A percentile compares a stretch with the other conserved stretches of the same genome.
phyloP scores from a whole-genome alignment of 2,797 vertebrate species.

The Dryobates pubescens region DNA sequence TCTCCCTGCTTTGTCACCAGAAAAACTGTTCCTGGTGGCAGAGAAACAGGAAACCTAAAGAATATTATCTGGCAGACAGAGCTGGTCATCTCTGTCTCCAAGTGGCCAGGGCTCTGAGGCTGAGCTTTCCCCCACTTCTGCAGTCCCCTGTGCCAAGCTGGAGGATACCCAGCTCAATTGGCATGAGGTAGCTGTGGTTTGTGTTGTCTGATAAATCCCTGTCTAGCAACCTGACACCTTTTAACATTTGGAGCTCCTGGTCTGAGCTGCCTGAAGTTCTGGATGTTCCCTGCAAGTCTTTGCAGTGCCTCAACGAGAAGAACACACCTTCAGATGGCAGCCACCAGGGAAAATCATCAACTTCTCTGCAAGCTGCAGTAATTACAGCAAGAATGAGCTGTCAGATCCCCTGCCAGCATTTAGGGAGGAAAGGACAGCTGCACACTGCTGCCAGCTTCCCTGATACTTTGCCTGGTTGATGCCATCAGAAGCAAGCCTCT shows the following conservation, averaged over 20 bases:
- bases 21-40: neutral
- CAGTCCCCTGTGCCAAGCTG: fast-evolving
- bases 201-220: neutral
- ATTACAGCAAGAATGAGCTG: neutral
- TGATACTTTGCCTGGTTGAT: neutral
- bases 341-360: neutral
- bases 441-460: neutral
- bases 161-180: neutral
- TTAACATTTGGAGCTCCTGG: neutral
- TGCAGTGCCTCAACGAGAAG: neutral
- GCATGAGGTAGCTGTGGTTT: neutral
- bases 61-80: neutral
- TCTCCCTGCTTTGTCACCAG: neutral
- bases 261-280: neutral
- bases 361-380: neutral
- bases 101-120: neutral
- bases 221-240: neutral
- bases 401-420: neutral
- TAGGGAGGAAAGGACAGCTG: neutral
- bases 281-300: neutral
- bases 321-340: neutral
- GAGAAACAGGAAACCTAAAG: neutral
- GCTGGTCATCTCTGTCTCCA: neutral
- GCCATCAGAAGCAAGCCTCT: neutral
- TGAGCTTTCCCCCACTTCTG: neutral